Evolutionary conservation across 2,888 invertebrate genomes (phyloP).

Genomic region (Lasioglossum lativentre): DNA sequence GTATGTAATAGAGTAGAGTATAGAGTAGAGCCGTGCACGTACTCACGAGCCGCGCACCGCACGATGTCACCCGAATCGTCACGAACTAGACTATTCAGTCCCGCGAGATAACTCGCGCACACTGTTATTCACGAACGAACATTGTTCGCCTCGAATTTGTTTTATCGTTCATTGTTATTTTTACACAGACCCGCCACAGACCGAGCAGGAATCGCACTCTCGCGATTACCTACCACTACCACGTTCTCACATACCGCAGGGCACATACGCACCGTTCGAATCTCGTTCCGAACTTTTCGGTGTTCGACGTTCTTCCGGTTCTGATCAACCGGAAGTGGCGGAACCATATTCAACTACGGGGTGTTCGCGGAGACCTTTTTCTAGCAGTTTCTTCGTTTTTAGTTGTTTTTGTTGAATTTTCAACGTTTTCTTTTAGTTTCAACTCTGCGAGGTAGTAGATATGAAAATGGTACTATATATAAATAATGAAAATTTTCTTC

Average conservation of each 20-base stretch:
- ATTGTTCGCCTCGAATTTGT: constrained; percentile 30
- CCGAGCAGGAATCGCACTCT: not conserved
- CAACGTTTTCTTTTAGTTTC: not conserved
- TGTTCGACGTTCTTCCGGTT: not conserved
- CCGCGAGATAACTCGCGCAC: constrained; percentile 36
- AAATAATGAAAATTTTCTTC: too few species aligned
- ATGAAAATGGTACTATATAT: too few species aligned
- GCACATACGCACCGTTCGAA: not conserved
- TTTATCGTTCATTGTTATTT: constrained; percentile 3
- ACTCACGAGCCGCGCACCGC: constrained; percentile 37
- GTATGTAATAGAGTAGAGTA: too few species aligned
- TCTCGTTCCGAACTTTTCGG: not conserved
- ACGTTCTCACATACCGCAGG: not conserved
- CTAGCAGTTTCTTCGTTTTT: not conserved
- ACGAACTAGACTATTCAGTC: constrained; percentile 53
- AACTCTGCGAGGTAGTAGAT: not conserved
- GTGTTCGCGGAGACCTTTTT: not conserved
- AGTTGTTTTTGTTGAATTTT: not conserved
- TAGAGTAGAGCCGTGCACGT: constrained; percentile 46
- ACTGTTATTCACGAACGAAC: constrained; percentile 20
- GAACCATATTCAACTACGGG: not conserved
- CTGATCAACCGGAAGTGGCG: not conserved
- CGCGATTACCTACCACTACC: constrained; percentile 27
- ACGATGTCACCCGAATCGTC: constrained; percentile 65
- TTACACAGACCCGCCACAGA: too few species aligned